Conservation (phyloP, 2,888 invertebrate species). For the Cerastis leucographa region DNA sequence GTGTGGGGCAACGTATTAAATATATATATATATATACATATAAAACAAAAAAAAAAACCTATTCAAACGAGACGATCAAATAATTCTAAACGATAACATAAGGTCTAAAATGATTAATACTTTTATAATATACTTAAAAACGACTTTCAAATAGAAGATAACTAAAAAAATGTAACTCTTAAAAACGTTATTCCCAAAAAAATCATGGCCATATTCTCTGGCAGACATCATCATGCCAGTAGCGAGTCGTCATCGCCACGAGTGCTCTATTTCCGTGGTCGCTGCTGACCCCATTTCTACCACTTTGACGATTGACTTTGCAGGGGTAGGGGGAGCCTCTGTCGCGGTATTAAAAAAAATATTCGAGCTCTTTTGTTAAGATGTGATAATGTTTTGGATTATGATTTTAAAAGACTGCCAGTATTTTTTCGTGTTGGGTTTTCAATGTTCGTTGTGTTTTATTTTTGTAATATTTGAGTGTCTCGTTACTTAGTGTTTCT, state of each 20-base stretch:
- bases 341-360: conserved; percentile 59
- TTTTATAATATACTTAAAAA: too few species aligned
- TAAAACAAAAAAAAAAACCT: too few species aligned
- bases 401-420: background rate
- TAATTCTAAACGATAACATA: too few species aligned
- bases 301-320: conserved; percentile 82
- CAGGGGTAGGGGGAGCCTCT: conserved; percentile 50
- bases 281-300: conserved; percentile 74
- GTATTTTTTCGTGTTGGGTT: background rate
- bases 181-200: conserved; percentile 25
- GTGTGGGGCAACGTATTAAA: too few species aligned
- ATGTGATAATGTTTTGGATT: conserved; percentile 37
- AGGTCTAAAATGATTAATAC: too few species aligned
- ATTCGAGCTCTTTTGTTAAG: conserved; percentile 40
- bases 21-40: too few species aligned
- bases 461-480: conserved; percentile 3
- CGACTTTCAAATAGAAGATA: too few species aligned
- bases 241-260: conserved; percentile 64
- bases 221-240: conserved; percentile 55
- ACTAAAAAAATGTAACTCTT: background rate
- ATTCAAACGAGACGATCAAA: too few species aligned
- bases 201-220: conserved; percentile 29
- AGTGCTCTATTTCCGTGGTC: conserved; percentile 73
- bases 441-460: background rate
- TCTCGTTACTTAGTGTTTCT: background rate